A percentile compares a stretch with the other conserved stretches of the same genome.
phyloP scores from a whole-genome alignment of 1,140 invertebrate genomes.

The Copidosoma floridanum region DNA sequence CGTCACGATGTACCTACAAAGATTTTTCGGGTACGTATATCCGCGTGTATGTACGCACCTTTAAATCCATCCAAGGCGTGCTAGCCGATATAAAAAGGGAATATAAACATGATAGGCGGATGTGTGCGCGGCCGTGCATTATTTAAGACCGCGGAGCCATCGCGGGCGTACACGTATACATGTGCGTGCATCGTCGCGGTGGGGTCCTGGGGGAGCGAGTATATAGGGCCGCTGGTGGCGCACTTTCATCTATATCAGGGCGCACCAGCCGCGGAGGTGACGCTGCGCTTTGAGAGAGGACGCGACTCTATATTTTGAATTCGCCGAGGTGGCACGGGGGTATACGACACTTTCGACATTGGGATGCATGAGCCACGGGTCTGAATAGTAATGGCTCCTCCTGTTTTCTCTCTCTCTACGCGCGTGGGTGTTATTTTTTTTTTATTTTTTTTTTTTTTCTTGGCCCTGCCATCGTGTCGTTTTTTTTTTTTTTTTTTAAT shows the following conservation, averaged over 20 bases:
- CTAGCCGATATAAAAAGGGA: no score
- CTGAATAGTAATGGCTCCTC: constrained; percentile 16
- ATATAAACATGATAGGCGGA: no score
- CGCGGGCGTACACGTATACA: neutral
- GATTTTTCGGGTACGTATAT: no score
- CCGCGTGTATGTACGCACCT: no score
- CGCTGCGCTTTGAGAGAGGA: constrained; percentile 13
- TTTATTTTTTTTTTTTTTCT: no score
- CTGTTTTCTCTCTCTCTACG: no score
- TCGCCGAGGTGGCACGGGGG: constrained; percentile 20
- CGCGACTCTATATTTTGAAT: constrained; percentile 7
- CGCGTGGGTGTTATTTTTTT: no score
- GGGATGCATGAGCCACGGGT: constrained; percentile 6
- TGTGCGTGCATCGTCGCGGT: constrained; percentile 32
- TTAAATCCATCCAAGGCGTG: no score
- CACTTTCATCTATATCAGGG: constrained; percentile 19
- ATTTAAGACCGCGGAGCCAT: no score
- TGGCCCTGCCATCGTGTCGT: no score
- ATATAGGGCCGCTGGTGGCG: neutral
- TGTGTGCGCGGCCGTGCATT: constrained; percentile 1
- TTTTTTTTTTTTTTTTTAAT: neutral
- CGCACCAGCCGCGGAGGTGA: no score
- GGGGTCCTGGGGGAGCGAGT: constrained; percentile 19
- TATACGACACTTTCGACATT: constrained; percentile 16
- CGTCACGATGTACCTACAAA: no score